Conservation (phyloP, 2,888 invertebrate genomes). For the Drepanosiphum platanoidis region DNA sequence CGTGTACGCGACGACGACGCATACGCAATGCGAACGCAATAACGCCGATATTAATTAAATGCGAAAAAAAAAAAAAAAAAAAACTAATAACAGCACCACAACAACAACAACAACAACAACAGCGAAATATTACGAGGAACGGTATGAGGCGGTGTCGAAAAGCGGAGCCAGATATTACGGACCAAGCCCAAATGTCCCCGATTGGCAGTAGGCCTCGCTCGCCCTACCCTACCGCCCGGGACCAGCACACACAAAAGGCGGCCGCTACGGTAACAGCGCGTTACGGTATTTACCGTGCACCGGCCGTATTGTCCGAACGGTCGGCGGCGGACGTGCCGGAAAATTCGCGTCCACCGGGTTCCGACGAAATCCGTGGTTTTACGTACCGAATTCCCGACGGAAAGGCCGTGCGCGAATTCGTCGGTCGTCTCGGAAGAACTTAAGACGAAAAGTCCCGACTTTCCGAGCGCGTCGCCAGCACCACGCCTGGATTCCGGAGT, state of each 20-base stretch:
- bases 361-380: background rate
- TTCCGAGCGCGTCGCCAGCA: background rate
- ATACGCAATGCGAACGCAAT: background rate
- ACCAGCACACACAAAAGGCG: conserved; percentile 53
- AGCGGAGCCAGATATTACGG: conserved; percentile 60
- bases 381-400: background rate
- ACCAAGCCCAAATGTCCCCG: conserved; percentile 62
- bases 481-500: background rate
- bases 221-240: conserved; percentile 62
- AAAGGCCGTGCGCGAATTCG: background rate
- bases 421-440: background rate
- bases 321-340: background rate
- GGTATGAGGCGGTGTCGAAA: conserved; percentile 59
- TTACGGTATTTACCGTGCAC: conserved; percentile 55
- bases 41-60: background rate
- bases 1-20: background rate
- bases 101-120: conserved; percentile 9
- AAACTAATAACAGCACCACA: conserved; percentile 3
- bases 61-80: conserved; percentile 11
- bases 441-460: background rate
- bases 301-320: background rate
- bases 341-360: background rate
- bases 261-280: conserved; percentile 56
- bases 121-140: conserved; percentile 23
- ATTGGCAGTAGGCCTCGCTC: conserved; percentile 62